Evolutionary conservation across 2,113 vertebrate genomes (phyloP).

Genomic region (Acinonyx jubatus): DNA sequence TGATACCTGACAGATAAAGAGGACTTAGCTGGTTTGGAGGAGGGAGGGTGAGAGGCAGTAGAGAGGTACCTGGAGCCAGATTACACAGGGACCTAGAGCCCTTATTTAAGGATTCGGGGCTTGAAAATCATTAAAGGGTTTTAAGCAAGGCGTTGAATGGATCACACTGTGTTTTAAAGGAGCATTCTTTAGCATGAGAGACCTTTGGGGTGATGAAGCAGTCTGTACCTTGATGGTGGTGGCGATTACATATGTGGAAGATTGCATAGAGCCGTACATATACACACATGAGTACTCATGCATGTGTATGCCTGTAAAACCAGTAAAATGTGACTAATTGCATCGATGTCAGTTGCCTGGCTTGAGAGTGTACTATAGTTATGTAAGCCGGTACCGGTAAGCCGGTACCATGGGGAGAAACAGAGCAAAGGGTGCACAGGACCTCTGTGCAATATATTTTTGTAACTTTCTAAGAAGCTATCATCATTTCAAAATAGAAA

Average conservation of each 20-base stretch:
- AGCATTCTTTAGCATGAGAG: not conserved
- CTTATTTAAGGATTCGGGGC: not conserved
- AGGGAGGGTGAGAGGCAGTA: not conserved
- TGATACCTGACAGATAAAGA: not conserved
- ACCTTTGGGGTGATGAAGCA: not conserved
- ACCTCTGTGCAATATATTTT: not conserved
- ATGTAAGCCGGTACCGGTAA: not conserved
- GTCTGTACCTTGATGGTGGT: not conserved
- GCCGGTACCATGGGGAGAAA: not conserved
- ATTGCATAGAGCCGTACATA: not conserved
- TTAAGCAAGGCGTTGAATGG: not conserved
- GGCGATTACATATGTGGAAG: not conserved
- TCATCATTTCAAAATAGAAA: conserved; percentile 14
- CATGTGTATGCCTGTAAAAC: not conserved
- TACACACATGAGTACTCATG: not conserved
- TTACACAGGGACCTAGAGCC: not conserved
- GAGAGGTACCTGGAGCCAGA: not conserved
- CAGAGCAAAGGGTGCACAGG: not conserved
- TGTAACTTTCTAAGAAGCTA: not conserved
- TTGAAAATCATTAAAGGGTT: not conserved
- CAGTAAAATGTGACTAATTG: not conserved
- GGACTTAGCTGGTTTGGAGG: not conserved
- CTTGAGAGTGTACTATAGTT: not conserved
- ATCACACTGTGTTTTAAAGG: not conserved
- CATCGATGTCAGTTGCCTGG: not conserved